Evolutionary conservation across 2,888 invertebrate species (phyloP).

Genomic region (Stenurella melanura): DNA sequence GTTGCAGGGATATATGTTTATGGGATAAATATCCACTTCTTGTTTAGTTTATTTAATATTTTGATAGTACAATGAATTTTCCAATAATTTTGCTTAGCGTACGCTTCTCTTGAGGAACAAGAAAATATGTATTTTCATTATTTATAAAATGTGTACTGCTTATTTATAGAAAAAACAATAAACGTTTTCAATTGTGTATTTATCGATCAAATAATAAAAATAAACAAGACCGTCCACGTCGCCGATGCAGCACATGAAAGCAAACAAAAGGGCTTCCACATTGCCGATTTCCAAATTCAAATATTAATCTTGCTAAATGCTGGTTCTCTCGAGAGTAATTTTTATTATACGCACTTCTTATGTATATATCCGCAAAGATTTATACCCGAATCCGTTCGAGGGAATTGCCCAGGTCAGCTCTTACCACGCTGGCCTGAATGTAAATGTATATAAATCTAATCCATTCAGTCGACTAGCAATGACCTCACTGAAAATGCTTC

Average conservation of each 20-base stretch:
- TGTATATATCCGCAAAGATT: constrained; percentile 27
- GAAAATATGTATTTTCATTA: no score
- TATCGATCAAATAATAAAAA: constrained; percentile 5
- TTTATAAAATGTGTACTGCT: no score
- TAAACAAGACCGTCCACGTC: neutral
- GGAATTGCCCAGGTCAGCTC: constrained; percentile 52
- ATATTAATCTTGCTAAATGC: constrained; percentile 20
- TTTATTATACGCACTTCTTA: constrained; percentile 33
- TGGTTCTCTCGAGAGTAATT: constrained; percentile 23
- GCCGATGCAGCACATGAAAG: neutral
- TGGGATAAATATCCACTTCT: no score
- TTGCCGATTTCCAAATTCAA: constrained; percentile 1
- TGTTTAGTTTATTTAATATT: no score
- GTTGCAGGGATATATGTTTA: no score
- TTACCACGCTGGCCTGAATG: constrained; percentile 43
- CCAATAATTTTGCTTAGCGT: no score
- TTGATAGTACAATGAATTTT: neutral
- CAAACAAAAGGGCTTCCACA: neutral
- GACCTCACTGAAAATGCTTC: constrained; percentile 59
- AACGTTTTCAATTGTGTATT: no score
- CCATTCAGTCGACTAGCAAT: constrained; percentile 52
- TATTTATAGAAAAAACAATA: no score
- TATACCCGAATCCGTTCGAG: constrained; percentile 33
- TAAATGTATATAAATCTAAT: constrained; percentile 56
- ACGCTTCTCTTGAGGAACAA: no score